Percentiles rank a stretch among this genome's conserved stretches.
These are phyloP conservation scores for Drosophila chauvacae DNA, from an alignment of 1,140 invertebrate species.

Conservation along the genomic window DNA sequence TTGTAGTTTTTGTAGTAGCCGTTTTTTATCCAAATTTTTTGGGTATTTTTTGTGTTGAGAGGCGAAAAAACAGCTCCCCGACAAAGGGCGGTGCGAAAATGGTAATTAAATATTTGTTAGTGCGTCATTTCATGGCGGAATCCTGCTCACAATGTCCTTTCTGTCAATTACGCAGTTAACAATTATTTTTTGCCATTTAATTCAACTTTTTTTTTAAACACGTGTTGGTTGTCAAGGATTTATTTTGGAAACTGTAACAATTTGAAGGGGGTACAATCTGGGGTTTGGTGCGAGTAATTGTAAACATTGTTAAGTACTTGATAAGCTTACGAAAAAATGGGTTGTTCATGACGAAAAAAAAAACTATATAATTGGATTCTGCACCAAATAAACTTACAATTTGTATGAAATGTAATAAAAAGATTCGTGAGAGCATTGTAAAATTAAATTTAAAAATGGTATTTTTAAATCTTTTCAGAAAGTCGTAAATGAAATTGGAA, in stretches of 20 bases:
- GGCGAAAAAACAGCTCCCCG: constrained; percentile 4
- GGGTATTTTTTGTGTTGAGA: constrained; percentile 20
- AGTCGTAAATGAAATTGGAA: too few species aligned
- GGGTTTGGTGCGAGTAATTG: constrained; percentile 23
- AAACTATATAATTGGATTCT: constrained; percentile 17
- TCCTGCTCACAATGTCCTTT: constrained; percentile 17
- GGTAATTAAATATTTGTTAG: constrained; percentile 73
- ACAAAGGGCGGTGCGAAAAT: constrained; percentile 56
- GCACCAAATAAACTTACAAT: background rate
- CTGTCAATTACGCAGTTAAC: constrained; percentile 65
- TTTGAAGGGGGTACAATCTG: background rate
- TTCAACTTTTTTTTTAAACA: constrained; percentile 30
- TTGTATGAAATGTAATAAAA: background rate
- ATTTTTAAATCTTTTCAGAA: background rate
- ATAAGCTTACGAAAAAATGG: constrained; percentile 7
- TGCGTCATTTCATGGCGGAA: constrained; percentile 62
- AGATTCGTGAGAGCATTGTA: background rate
- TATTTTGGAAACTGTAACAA: constrained; percentile 9
- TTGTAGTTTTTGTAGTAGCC: constrained; percentile 59
- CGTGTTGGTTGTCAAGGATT: constrained; percentile 55
- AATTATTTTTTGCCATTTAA: constrained; percentile 31
- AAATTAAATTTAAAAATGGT: background rate
- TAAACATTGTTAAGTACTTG: constrained; percentile 39
- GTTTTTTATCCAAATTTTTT: constrained; percentile 43
- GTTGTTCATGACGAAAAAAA: background rate